These are phyloP conservation scores for Ambastaia sidthimunki DNA, from an alignment of 2,797 vertebrate genomes.

Conservation along the genomic window DNA sequence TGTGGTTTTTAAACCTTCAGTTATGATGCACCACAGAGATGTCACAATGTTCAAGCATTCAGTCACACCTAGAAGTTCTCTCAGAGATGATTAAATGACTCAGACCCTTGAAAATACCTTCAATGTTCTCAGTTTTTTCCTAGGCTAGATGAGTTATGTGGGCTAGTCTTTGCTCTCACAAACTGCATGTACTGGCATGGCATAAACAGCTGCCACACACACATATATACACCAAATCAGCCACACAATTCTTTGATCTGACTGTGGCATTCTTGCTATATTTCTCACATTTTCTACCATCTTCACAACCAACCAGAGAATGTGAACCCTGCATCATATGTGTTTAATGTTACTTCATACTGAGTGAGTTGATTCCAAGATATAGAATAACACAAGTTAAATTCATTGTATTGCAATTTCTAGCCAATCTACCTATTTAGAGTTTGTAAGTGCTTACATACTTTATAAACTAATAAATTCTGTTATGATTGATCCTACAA, in stretches of 20 bases:
- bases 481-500: not conserved
- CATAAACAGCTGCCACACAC: no score
- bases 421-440: no score
- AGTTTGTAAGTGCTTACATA: not conserved
- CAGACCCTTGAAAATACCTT: conserved; percentile 26
- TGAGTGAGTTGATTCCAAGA: not conserved
- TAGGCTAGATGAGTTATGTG: conserved; percentile 16
- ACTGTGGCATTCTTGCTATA: not conserved
- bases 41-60: not conserved
- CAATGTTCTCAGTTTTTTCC: conserved; percentile 15
- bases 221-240: not conserved
- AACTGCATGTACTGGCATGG: not conserved
- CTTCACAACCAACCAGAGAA: no score
- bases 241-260: not conserved
- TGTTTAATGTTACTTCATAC: not conserved
- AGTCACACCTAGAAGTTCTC: not conserved
- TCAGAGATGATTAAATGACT: conserved; percentile 27
- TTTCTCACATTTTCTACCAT: not conserved
- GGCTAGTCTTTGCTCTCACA: not conserved
- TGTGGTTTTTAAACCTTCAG: not conserved
- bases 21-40: not conserved
- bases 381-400: no score
- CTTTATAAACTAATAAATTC: not conserved
- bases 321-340: no score
- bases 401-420: no score